These are phyloP conservation scores for Rhopalosiphum maidis DNA, from an alignment of 1,140 invertebrate species.

Conservation along the genomic window DNA sequence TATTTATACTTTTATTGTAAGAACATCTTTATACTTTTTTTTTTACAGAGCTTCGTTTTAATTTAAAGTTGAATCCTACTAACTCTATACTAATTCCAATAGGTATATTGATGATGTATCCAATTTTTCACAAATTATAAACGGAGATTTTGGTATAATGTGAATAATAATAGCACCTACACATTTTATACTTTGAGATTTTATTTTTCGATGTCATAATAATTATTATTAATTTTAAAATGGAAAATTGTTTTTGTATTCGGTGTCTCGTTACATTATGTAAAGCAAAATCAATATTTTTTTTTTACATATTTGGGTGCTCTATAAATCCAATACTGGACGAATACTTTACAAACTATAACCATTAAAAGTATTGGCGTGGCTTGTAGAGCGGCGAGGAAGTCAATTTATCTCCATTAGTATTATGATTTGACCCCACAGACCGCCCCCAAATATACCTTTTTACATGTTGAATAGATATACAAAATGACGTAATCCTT, in stretches of 20 bases:
- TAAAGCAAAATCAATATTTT: neutral
- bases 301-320: neutral
- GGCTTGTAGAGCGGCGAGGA: neutral
- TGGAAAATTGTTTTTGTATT: neutral
- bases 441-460: neutral
- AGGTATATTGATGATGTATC: neutral
- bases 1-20: neutral
- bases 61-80: neutral
- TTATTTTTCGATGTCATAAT: neutral
- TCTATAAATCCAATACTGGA: neutral
- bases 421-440: neutral
- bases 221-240: neutral
- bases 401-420: slow-evolving; percentile 17
- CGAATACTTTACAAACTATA: neutral
- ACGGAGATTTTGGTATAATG: neutral
- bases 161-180: neutral
- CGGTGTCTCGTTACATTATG: neutral
- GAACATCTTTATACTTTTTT: neutral
- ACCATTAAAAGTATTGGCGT: neutral
- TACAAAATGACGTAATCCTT: neutral
- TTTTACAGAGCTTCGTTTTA: neutral
- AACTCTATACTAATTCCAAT: neutral
- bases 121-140: neutral
- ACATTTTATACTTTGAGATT: neutral
- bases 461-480: neutral